Percentiles rank a stretch among this genome's conserved stretches.
Evolutionary conservation across 2,113 vertebrate species (phyloP).

Genomic region (Dendropsophus ebraccatus): DNA sequence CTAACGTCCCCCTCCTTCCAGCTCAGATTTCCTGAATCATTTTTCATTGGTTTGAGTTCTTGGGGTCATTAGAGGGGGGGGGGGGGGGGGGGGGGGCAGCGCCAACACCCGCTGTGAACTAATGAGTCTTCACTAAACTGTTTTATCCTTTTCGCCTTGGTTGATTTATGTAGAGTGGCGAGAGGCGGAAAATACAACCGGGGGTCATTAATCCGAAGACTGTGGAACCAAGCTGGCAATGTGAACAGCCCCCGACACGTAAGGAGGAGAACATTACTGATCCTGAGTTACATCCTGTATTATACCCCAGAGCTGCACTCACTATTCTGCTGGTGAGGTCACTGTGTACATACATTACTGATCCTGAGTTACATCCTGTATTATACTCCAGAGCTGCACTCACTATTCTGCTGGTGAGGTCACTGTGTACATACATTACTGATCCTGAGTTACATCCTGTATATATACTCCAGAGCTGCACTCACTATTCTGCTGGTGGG

Average conservation of each 20-base stretch:
- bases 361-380: too few species aligned
- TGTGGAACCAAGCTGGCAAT: not conserved
- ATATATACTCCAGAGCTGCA: too few species aligned
- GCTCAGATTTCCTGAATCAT: constrained; percentile 73
- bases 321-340: too few species aligned
- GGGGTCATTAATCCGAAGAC: constrained; percentile 4
- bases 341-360: too few species aligned
- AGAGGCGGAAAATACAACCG: not conserved
- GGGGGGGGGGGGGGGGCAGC: constrained; percentile 69
- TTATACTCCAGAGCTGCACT: too few species aligned
- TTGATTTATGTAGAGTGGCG: constrained; percentile 58
- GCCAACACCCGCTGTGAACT: constrained; percentile 70
- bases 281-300: too few species aligned
- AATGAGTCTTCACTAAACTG: constrained; percentile 76
- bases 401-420: too few species aligned
- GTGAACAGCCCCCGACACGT: not conserved
- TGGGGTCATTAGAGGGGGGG: constrained; percentile 76
- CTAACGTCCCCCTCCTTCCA: constrained; percentile 28
- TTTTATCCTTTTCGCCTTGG: constrained; percentile 64
- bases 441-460: too few species aligned
- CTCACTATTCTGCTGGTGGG: too few species aligned
- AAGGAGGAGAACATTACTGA: not conserved
- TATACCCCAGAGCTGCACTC: too few species aligned
- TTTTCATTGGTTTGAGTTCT: constrained; percentile 81
- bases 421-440: too few species aligned